phyloP scores from a whole-genome alignment of 2,797 vertebrate species.

The Margarornis squamiger region DNA sequence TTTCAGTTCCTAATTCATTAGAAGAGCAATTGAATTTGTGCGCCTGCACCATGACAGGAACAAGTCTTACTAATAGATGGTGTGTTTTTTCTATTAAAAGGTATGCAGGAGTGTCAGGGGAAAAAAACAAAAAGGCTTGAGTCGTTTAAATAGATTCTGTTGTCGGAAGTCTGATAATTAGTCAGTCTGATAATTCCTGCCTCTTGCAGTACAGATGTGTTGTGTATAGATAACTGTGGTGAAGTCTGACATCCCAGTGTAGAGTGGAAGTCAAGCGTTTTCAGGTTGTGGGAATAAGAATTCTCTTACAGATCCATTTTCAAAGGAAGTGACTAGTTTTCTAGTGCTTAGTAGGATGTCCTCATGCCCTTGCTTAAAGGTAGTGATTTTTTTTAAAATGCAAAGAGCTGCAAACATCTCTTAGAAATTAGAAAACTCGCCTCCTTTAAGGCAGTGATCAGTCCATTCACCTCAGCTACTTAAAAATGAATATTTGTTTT shows the following conservation, averaged over 20 bases:
- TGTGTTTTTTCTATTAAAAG: background rate
- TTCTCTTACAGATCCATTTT: background rate
- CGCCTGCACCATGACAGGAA: background rate
- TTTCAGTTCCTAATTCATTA: background rate
- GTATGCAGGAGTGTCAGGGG: background rate
- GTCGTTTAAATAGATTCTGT: background rate
- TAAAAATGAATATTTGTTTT: background rate
- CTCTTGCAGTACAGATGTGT: background rate
- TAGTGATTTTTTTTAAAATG: background rate
- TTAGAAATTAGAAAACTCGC: background rate
- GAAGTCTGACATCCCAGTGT: background rate
- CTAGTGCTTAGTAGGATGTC: background rate
- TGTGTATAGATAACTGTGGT: background rate
- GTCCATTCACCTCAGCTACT: background rate
- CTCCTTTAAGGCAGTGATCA: background rate
- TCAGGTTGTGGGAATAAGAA: background rate
- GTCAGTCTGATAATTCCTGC: background rate
- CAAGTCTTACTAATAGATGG: background rate
- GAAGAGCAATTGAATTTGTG: background rate
- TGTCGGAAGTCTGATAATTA: background rate
- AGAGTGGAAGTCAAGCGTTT: background rate
- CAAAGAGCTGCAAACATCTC: background rate
- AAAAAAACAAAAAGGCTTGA: background rate
- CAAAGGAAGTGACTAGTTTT: background rate
- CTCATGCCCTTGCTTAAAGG: background rate